Evolutionary conservation across 2,797 vertebrate genomes (phyloP).

Genomic region (Tinamus major): DNA sequence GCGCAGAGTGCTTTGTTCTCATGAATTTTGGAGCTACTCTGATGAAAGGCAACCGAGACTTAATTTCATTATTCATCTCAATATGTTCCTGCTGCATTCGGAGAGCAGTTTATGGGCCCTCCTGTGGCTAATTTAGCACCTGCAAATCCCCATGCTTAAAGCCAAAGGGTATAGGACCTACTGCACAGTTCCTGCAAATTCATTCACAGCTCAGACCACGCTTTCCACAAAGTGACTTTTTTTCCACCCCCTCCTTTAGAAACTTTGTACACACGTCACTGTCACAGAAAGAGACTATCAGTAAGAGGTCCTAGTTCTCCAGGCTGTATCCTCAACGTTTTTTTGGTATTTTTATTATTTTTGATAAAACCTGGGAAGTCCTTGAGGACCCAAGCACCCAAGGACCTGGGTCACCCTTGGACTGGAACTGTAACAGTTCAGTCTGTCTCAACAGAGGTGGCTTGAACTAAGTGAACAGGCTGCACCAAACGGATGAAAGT

Average conservation of each 20-base stretch:
- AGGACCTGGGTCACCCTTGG: not conserved
- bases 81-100: slow-evolving; percentile 58
- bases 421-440: not conserved
- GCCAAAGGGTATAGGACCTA: slow-evolving; percentile 1
- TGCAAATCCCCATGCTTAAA: slow-evolving; percentile 64
- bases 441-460: not conserved
- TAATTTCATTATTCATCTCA: slow-evolving; percentile 71
- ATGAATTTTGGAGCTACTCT: slow-evolving; percentile 36
- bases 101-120: slow-evolving; percentile 50
- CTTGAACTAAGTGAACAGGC: not conserved
- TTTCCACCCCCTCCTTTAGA: not conserved
- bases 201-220: not conserved
- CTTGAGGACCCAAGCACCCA: not conserved
- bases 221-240: not conserved
- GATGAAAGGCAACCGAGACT: slow-evolving; percentile 42
- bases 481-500: not conserved
- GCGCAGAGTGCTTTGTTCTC: slow-evolving; percentile 10
- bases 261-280: not conserved
- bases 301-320: not conserved
- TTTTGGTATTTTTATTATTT: not conserved
- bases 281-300: not conserved
- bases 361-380: not conserved
- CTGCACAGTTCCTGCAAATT: not conserved
- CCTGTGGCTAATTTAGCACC: slow-evolving; percentile 75
- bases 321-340: not conserved